Base-by-base conservation (phyloP, 2,888 invertebrate species). In the Drosophila fulvimacula region DNA sequence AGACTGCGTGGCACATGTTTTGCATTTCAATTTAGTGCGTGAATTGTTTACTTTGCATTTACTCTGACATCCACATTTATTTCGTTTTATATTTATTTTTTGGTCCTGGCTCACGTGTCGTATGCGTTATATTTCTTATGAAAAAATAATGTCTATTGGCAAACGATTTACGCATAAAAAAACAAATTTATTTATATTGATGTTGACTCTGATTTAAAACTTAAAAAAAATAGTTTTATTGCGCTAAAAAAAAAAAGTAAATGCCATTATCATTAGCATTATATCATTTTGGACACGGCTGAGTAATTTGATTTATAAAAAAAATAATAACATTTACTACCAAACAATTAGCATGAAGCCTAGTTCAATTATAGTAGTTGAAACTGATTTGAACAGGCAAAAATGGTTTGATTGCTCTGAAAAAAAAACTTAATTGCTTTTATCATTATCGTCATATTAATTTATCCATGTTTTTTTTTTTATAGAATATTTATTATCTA, bases 1-100 rank as follows among this genome's bases (percentile, higher is more conserved):
- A 65, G 73, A 55, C 52, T 51, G 44, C 44, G 53, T 58, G 58
- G 58, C 49, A 84, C 78, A 71, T 69, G 76, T 58, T 82, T 82
- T 82, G 82, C 86, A 85, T 85, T 81, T 82, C 86, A 82, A 82
- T 82, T 85, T 79, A 57, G 58, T 78, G 69, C 69, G 63, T 69
- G 60, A 69, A 63, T 77, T 74, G 60, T 70, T 62, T 75, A 46
- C 58, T 73, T 59, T 73, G 24, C 56, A 72, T 72, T 72, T 67
- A 5, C 41, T 42, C n/a, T 27, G 34, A 6, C 66, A 57, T n/a
- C 15, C 52, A 46, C 66, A 52, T 72, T 57, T 21, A 42, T 24
- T 52, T 15, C 36, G 5, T 3, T 11, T 21, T 44, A 46, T 24
- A 13, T 13, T 21, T 1, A 1, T 17, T 9, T 39, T n/a, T 49